Base-by-base conservation (phyloP, 2,797 vertebrate species). In the Antennarius maculatus region DNA sequence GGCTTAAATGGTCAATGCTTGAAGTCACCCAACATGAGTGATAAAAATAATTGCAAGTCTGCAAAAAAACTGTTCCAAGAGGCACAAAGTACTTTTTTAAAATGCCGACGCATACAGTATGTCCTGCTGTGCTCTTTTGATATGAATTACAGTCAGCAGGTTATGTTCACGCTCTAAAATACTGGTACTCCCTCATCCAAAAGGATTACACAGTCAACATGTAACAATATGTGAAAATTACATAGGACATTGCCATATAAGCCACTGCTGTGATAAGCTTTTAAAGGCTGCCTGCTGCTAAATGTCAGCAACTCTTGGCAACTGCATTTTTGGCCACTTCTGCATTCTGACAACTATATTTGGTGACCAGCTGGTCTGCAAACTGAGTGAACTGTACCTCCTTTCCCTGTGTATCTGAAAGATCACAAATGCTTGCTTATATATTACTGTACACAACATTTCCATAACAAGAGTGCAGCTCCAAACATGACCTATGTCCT, bases 261-360 rank as follows among this genome's bases (percentile, higher is more conserved):
- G 23, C 23, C 23, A 23, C 23, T 23, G 23, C 23, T 23, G 23
- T 23, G 23, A 23, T 23, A 23, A 23, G 23, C 23, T 23, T 23
- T 23, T 23, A 23, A 23, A 23, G 23, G 23, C 23, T 23, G 23
- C 23, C 23, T 23, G 23, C 23, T 23, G 23, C 23, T 23, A 23
- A 23, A 23, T 23, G 23, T 23, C 23, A 23, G 23, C 1, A 23
- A 23, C 23, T 23, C 23, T 23, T 23, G 23, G 23, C 23, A 23
- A 23, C 23, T 23, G 23, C 23, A 23, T 23, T 69, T 45, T 61
- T 6, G 18, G 71, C 67, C 78, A 73, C 57, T 71, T 66, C 63
- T 77, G 63, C 74, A 74, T 62, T 61, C 43, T 31, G 72, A 60
- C 53, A 17, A 69, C 67, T 80, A 87, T 84, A 77, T 86, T 82